These are phyloP conservation scores for Cerastis rubricosa DNA, from an alignment of 2,888 invertebrate genomes.

Conservation along the genomic window DNA sequence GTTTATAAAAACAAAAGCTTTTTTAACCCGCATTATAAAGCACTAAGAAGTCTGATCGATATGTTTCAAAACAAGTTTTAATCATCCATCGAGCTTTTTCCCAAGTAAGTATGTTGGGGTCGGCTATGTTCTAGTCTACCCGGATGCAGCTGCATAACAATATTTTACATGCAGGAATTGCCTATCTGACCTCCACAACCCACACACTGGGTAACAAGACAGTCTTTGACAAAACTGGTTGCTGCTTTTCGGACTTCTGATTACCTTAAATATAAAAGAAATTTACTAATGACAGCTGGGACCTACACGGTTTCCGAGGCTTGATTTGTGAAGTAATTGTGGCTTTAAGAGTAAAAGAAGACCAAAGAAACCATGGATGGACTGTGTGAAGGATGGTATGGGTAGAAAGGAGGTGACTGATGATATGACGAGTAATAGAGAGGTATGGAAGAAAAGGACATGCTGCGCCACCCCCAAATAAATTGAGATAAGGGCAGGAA, in stretches of 20 bases:
- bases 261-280: too few species aligned
- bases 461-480: too few species aligned
- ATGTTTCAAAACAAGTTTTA: not conserved
- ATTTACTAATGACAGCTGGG: not conserved
- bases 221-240: not conserved
- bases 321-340: not conserved
- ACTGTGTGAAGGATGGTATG: too few species aligned
- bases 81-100: not conserved
- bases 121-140: not conserved
- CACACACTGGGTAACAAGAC: not conserved
- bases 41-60: not conserved
- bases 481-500: too few species aligned
- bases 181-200: not conserved
- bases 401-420: too few species aligned
- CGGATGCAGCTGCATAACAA: not conserved
- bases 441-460: too few species aligned
- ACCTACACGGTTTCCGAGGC: not conserved
- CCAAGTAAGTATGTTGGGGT: not conserved
- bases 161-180: not conserved
- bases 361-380: too few species aligned
- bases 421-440: too few species aligned
- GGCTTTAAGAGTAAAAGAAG: too few species aligned
- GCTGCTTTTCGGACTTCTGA: not conserved
- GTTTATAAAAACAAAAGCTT: not conserved
- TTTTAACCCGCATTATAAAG: not conserved